Evolutionary conservation across 1,140 invertebrate species (phyloP).

Genomic region (Drosophila nigromelanica): DNA sequence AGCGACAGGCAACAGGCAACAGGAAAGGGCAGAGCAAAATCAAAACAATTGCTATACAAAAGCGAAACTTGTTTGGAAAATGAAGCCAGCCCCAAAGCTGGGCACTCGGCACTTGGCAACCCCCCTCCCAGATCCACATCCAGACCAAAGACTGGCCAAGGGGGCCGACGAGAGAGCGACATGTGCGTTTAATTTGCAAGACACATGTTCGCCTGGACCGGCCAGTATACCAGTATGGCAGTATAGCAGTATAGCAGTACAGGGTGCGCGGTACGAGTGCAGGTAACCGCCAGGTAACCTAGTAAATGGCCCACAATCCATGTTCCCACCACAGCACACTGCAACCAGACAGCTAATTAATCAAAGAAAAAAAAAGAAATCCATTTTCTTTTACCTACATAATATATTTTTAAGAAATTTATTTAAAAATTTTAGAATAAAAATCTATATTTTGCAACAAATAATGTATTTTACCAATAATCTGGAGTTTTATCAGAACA

Average conservation of each 20-base stretch:
- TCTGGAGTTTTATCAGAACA: no score
- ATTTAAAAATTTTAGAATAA: no score
- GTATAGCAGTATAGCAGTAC: neutral
- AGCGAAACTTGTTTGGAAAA: conserved; percentile 36
- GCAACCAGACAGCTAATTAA: neutral
- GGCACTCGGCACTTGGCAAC: neutral
- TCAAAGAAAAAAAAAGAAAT: neutral
- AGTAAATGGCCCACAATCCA: conserved; percentile 28
- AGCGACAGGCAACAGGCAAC: conserved; percentile 37
- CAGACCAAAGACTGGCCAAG: neutral
- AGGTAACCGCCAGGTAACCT: conserved; percentile 36
- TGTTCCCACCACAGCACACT: conserved; percentile 34
- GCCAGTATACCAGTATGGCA: neutral
- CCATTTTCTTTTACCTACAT: neutral
- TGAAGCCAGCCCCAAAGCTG: conserved; percentile 9
- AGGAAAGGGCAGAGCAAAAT: conserved; percentile 61
- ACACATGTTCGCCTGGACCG: conserved; percentile 43
- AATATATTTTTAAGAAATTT: no score
- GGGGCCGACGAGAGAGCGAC: conserved; percentile 34
- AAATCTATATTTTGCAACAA: no score
- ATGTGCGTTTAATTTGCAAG: conserved; percentile 72
- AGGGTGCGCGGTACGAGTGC: neutral
- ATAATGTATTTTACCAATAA: no score
- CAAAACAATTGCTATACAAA: conserved; percentile 55
- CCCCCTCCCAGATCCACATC: neutral